Base-by-base conservation (phyloP, 2,113 vertebrate genomes). In the Antechinus flavipes region DNA sequence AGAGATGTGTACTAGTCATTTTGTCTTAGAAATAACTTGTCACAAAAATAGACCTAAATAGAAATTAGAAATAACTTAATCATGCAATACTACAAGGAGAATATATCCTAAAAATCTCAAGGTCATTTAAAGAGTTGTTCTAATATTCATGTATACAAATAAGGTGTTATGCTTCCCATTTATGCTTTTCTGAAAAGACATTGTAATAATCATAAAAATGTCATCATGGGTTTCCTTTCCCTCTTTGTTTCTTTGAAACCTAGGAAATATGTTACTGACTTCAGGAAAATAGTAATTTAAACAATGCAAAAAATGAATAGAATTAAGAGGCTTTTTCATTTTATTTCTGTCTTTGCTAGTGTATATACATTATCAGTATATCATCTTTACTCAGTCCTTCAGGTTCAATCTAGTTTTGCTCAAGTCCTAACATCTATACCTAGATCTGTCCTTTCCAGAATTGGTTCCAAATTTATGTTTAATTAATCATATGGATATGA, bases 1-100 rank as follows among this genome's bases (percentile, higher is more conserved):
- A 97, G 68, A 90, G 54, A 3, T 46, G 95, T 94, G 91, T 89
- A 42, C 0, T 94, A 58, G 52, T 68, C 35, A 14, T 95, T 42
- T 42, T 76, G 42, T 84, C 94, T 91, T 92, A 89, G 84, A 16
- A 90, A 23, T 56, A 68, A 46, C 46, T 23, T 27, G 8, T 25
- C n/a, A 1, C 16, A 84, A 26, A 42, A 84, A 84, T 42, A n/a
- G 35, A n/a, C 6, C 61, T 76, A 76, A 76, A 19, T 68, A 84
- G 35, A 84, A 84, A 84, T 91, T 92, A 89, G 76, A 14, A 90
- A 23, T 50, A 68, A n/a, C 42, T 14, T 30, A 8, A 91, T 61
- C 23, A 19, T 1, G 89, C 19, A 27, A 54, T 61, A 95, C 53
- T 89, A 91, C 35, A 93, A 26, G 58, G 49, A 61, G 24, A 76